Evolutionary conservation across 1,140 invertebrate genomes (phyloP).

Genomic region (Lasaia peninsularis): DNA sequence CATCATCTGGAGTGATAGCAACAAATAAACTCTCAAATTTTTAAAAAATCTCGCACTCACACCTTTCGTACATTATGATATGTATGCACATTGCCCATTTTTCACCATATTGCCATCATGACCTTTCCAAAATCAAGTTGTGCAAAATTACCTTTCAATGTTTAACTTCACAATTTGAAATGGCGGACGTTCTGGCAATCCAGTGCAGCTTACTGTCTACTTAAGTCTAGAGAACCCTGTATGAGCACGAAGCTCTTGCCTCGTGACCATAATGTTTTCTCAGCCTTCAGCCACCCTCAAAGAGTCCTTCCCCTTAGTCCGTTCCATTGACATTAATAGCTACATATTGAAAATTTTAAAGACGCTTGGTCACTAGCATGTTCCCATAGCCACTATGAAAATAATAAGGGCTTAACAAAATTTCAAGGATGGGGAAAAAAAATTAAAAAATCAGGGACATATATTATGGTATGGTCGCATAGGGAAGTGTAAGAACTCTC

Average conservation of each 20-base stretch:
- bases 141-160: slow-evolving; percentile 20
- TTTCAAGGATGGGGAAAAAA: neutral
- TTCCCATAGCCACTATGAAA: neutral
- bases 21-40: neutral
- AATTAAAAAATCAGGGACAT: neutral
- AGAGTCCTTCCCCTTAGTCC: slow-evolving; percentile 34
- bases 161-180: slow-evolving; percentile 43
- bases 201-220: slow-evolving; percentile 53
- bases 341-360: neutral
- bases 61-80: slow-evolving; percentile 23
- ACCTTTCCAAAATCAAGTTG: slow-evolving; percentile 45
- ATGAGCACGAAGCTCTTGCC: slow-evolving; percentile 47
- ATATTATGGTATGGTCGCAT: no score
- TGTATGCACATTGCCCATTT: slow-evolving; percentile 48
- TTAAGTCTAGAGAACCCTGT: slow-evolving; percentile 63
- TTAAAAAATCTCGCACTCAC: slow-evolving; percentile 6
- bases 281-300: slow-evolving; percentile 48
- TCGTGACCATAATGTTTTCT: slow-evolving; percentile 63
- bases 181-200: slow-evolving; percentile 47
- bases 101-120: slow-evolving; percentile 53
- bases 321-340: neutral
- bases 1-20: no score
- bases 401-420: neutral
- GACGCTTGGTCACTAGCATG: neutral
- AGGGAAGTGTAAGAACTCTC: no score